Percentiles rank a stretch among this genome's conserved stretches.
Conservation (phyloP, 2,888 invertebrate genomes). For the Malthinus flaveolus region DNA sequence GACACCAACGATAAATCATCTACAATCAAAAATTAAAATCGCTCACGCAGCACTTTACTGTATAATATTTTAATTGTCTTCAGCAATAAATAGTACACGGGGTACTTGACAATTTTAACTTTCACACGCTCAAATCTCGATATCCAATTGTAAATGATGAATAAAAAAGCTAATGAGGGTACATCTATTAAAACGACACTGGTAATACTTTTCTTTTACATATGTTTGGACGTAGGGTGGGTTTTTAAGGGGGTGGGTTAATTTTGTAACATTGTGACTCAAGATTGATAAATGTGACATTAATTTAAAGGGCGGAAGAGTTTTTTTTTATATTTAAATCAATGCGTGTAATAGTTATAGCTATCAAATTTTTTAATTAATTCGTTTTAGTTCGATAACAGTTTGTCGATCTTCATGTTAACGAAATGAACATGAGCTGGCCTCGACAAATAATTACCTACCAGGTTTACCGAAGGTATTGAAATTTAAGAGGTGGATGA, state of each 20-base stretch:
- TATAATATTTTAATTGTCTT: constrained; percentile 52
- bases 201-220: constrained; percentile 48
- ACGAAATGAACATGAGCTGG: no score
- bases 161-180: constrained; percentile 51
- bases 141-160: constrained; percentile 46
- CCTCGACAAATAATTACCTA: no score
- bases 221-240: constrained; percentile 40
- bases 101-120: constrained; percentile 45
- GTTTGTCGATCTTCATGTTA: no score
- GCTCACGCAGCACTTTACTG: constrained; percentile 37
- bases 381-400: no score
- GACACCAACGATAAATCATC: constrained; percentile 4
- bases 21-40: constrained; percentile 23
- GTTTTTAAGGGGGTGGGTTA: constrained; percentile 38
- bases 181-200: constrained; percentile 52
- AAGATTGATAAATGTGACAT: constrained; percentile 53
- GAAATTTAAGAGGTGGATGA: no score
- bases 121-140: constrained; percentile 52
- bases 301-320: constrained; percentile 49
- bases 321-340: constrained; percentile 18
- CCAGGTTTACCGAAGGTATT: no score
- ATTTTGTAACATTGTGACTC: constrained; percentile 49
- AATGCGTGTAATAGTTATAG: constrained; percentile 13
- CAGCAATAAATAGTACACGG: constrained; percentile 48
- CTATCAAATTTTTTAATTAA: not conserved